Conservation (phyloP, 1,140 invertebrate genomes). For the Aricia agestis region DNA sequence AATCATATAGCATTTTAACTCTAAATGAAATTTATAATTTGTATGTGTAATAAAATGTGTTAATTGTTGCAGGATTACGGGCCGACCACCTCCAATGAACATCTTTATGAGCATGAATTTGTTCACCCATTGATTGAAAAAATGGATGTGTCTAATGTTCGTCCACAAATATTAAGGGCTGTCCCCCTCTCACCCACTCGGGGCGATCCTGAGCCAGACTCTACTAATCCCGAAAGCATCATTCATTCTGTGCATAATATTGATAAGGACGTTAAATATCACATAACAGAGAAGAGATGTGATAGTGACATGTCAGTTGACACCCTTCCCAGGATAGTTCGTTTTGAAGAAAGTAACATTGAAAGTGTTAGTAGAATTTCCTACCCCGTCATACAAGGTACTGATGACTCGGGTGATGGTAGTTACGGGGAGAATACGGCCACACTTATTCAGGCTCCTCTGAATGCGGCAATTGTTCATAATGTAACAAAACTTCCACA, state of each 20-base stretch:
- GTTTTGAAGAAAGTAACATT: conserved; percentile 55
- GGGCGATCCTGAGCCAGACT: conserved; percentile 67
- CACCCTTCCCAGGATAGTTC: conserved; percentile 57
- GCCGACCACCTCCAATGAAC: conserved; percentile 72
- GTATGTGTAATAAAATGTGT: not conserved
- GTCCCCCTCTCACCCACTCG: conserved; percentile 54
- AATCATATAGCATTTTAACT: not conserved
- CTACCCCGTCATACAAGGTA: conserved; percentile 61
- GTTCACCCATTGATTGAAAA: conserved; percentile 68
- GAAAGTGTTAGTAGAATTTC: conserved; percentile 57
- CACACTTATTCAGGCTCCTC: conserved; percentile 63
- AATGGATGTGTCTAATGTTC: conserved; percentile 64
- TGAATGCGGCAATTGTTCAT: conserved; percentile 66
- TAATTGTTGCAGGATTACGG: conserved; percentile 68
- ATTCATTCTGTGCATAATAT: conserved; percentile 61
- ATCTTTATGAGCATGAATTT: conserved; percentile 64
- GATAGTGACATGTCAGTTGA: conserved; percentile 63
- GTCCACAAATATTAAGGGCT: conserved; percentile 62
- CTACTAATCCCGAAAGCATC: conserved; percentile 68
- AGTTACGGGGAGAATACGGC: conserved; percentile 61
- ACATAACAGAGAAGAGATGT: conserved; percentile 58
- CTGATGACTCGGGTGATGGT: conserved; percentile 56
- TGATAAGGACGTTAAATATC: conserved; percentile 66
- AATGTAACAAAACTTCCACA: conserved; percentile 70
- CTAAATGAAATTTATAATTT: not conserved